phyloP scores from a whole-genome alignment of 2,113 vertebrate species.

The Tenebrosternarchus preto region DNA sequence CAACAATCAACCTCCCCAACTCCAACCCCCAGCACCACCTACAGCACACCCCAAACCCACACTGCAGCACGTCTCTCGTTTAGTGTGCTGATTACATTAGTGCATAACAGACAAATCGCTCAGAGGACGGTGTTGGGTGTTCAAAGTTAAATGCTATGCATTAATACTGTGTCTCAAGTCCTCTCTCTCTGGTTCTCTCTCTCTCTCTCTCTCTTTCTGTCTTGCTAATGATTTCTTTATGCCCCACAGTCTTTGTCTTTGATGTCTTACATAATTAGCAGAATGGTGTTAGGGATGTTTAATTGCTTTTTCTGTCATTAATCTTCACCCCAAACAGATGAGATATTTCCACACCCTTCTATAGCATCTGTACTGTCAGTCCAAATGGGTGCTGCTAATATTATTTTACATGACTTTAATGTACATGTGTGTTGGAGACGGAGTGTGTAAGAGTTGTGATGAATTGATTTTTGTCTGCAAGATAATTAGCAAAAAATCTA shows the following conservation, averaged over 20 bases:
- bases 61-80: constrained; percentile 25
- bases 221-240: constrained; percentile 34
- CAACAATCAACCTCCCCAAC: no score
- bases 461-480: not conserved
- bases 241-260: constrained; percentile 47
- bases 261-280: constrained; percentile 59
- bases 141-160: constrained; percentile 41
- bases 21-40: no score
- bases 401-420: constrained; percentile 15
- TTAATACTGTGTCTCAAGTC: constrained; percentile 24
- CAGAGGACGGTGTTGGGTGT: constrained; percentile 6
- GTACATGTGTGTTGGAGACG: constrained; percentile 8
- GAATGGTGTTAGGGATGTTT: constrained; percentile 59
- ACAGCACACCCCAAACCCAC: not conserved
- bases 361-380: constrained; percentile 1
- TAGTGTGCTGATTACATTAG: constrained; percentile 36
- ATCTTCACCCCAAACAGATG: constrained; percentile 62
- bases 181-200: constrained; percentile 10
- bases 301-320: constrained; percentile 60
- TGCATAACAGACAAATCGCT: constrained; percentile 28
- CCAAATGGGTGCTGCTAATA: constrained; percentile 7
- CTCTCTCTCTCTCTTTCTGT: constrained; percentile 7
- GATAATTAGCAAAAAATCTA: not conserved
- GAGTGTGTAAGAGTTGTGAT: not conserved
- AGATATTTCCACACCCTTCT: constrained; percentile 52